phyloP scores from a whole-genome alignment of 2,888 invertebrate species.

The Erebia palarica region DNA sequence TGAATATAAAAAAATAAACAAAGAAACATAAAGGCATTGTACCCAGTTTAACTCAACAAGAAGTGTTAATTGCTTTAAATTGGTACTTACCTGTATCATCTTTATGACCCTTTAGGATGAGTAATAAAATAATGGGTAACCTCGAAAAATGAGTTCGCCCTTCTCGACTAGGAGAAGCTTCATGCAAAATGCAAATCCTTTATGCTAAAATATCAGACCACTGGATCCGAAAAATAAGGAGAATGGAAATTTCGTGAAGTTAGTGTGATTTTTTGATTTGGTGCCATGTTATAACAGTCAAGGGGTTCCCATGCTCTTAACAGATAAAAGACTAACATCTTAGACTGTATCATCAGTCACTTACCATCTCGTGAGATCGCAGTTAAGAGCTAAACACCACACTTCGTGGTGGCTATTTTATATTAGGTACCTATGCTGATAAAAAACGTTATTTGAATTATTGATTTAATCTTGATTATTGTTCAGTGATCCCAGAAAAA shows the following conservation, averaged over 20 bases:
- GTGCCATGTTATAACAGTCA: no score
- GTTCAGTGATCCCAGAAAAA: no score
- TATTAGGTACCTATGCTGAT: no score
- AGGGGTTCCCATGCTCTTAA: no score
- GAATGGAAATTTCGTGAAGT: neutral
- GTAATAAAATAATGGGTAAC: neutral
- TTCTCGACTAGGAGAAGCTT: neutral
- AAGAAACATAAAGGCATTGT: neutral
- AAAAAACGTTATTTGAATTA: no score
- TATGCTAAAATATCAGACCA: neutral
- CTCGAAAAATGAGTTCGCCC: no score
- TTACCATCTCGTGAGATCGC: no score
- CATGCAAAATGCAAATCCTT: neutral
- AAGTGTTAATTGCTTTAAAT: conserved; percentile 11
- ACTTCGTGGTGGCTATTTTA: no score
- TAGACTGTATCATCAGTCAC: no score
- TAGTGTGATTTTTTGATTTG: neutral
- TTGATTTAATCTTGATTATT: no score
- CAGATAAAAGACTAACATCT: no score
- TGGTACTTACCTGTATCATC: neutral
- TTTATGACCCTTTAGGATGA: neutral
- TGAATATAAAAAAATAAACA: neutral
- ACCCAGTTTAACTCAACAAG: neutral
- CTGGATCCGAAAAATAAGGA: neutral
- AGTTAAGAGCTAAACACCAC: no score